These are phyloP conservation scores for Meloidogyne chitwoodi DNA, from an alignment of 1,140 invertebrate genomes.

Conservation along the genomic window DNA sequence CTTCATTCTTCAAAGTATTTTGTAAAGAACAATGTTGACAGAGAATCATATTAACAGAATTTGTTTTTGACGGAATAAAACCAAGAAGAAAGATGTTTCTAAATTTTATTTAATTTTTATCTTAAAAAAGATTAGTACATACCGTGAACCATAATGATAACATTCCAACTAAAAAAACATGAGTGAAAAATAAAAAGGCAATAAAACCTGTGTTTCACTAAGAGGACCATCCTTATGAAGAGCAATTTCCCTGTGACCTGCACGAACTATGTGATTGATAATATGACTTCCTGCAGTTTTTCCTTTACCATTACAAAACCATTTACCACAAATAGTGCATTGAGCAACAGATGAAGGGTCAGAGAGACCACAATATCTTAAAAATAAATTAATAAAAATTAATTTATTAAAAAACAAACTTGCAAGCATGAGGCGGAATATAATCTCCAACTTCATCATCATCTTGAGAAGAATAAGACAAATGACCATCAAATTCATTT, in stretches of 20 bases:
- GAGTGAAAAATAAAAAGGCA: background rate
- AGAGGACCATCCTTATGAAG: slow-evolving; percentile 93
- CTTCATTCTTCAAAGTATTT: slow-evolving; percentile 92
- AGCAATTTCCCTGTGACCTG: slow-evolving; percentile 97
- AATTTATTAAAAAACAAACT: slow-evolving; percentile 22
- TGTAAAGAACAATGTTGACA: slow-evolving; percentile 97
- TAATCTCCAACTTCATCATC: slow-evolving; percentile 42
- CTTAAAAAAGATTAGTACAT: slow-evolving; percentile 29
- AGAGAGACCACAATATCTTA: slow-evolving; percentile 88
- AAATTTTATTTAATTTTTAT: slow-evolving; percentile 4
- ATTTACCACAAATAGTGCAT: slow-evolving; percentile 96
- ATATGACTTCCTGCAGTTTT: slow-evolving; percentile 97
- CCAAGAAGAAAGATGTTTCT: slow-evolving; percentile 91
- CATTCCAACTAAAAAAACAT: slow-evolving; percentile 77
- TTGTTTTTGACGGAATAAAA: slow-evolving; percentile 97
- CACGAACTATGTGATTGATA: slow-evolving; percentile 93
- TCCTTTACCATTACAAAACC: slow-evolving; percentile 98
- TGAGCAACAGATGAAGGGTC: slow-evolving; percentile 94
- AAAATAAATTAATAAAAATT: background rate
- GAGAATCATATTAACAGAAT: slow-evolving; percentile 94
- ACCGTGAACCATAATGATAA: slow-evolving; percentile 90
- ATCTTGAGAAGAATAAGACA: slow-evolving; percentile 18
- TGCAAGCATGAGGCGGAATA: slow-evolving; percentile 55
- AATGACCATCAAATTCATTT: background rate
- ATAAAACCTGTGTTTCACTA: slow-evolving; percentile 79